Evolutionary conservation across 2,113 vertebrate species (phyloP).

Genomic region (Telmatochromis brachygnathus): DNA sequence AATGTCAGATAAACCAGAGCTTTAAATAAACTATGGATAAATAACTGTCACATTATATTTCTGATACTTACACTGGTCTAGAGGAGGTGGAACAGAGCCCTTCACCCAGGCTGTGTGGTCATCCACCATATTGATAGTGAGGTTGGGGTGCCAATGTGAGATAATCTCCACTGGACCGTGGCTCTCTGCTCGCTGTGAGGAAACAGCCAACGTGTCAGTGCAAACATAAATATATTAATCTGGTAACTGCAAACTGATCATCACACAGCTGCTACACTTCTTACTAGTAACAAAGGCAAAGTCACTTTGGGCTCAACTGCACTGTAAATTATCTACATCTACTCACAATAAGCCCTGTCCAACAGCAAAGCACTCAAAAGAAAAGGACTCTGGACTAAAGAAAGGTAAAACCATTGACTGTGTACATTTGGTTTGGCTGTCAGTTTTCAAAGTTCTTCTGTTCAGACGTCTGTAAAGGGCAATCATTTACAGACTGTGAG

Average conservation of each 20-base stretch:
- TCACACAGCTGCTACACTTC: background rate
- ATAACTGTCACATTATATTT: background rate
- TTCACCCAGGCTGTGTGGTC: slow-evolving; percentile 97
- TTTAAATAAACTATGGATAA: background rate
- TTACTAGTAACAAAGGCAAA: background rate
- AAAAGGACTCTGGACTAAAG: background rate
- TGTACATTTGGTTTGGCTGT: background rate
- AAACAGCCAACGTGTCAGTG: background rate
- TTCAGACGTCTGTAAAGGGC: background rate
- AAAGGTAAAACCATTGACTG: background rate
- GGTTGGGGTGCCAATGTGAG: slow-evolving; percentile 95
- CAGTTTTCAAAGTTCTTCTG: background rate
- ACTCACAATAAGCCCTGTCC: background rate
- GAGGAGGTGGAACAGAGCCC: slow-evolving; percentile 88
- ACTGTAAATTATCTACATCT: background rate
- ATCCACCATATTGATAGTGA: slow-evolving; percentile 95
- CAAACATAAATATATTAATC: background rate
- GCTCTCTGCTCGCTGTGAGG: slow-evolving; percentile 84
- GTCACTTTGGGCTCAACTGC: background rate
- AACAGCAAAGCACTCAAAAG: background rate
- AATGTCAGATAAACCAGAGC: background rate
- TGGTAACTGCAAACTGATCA: background rate
- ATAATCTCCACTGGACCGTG: slow-evolving; percentile 90
- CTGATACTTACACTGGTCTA: slow-evolving; percentile 84
- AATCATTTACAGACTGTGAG: background rate